These are phyloP conservation scores for Dolichallabes microphthalmus DNA, from an alignment of 2,113 vertebrate genomes.

Conservation along the genomic window DNA sequence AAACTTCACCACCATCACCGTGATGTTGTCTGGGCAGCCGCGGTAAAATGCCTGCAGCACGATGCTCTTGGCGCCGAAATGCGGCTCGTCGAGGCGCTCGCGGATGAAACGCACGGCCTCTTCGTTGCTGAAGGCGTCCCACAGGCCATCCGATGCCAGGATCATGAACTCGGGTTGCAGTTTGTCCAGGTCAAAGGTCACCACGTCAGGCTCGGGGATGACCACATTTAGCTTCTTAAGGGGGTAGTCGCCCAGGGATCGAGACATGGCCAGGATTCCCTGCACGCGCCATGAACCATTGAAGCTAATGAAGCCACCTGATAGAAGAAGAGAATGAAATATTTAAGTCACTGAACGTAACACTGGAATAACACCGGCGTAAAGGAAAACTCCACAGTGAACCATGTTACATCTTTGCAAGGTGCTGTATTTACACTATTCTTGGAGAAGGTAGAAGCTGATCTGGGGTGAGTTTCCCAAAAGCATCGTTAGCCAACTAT, in stretches of 20 bases:
- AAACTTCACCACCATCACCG: constrained; percentile 98
- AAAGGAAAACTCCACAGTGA: background rate
- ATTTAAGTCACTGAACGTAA: background rate
- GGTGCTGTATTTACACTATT: background rate
- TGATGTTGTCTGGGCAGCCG: constrained; percentile 97
- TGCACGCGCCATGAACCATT: constrained; percentile 98
- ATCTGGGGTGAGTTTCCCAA: too few species aligned
- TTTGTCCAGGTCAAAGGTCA: constrained; percentile 95
- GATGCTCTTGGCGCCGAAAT: constrained; percentile 97
- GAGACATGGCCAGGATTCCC: constrained; percentile 97
- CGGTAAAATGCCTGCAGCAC: constrained; percentile 97
- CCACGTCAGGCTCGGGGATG: constrained; percentile 90
- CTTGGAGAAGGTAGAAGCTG: background rate
- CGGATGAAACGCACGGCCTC: constrained; percentile 95
- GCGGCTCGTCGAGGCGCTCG: constrained; percentile 92
- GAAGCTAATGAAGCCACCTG: constrained; percentile 99
- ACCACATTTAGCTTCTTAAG: constrained; percentile 97
- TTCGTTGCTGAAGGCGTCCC: constrained; percentile 99
- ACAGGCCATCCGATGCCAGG: constrained; percentile 93
- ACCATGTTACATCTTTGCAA: background rate
- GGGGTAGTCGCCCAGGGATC: constrained; percentile 93
- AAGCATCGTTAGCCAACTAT: too few species aligned
- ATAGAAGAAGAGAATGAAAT: constrained; percentile 42
- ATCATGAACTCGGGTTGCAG: constrained; percentile 98
- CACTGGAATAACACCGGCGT: background rate